Conservation (phyloP, 2,113 vertebrate genomes). For the Passer montanus region DNA sequence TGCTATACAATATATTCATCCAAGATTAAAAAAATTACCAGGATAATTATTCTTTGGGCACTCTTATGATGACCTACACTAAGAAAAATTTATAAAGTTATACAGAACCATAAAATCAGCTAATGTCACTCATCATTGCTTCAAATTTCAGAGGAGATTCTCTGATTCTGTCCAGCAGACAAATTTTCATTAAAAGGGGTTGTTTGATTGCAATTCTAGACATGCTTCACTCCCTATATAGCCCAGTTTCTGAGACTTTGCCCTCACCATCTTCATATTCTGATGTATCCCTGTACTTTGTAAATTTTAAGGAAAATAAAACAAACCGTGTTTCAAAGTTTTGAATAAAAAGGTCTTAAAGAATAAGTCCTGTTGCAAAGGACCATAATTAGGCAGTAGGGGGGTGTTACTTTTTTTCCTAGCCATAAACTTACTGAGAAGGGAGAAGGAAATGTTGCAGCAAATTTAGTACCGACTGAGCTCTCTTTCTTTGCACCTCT, state of each 20-base stretch:
- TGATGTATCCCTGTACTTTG: not conserved
- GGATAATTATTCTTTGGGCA: not conserved
- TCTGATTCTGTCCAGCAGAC: not conserved
- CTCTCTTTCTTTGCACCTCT: not conserved
- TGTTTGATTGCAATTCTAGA: not conserved
- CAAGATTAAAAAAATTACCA: not conserved
- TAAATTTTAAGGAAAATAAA: not conserved
- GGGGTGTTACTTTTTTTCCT: not conserved
- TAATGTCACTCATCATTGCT: not conserved
- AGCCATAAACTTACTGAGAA: not conserved
- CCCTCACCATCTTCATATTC: not conserved
- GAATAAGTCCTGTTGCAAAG: not conserved
- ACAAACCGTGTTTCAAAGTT: not conserved
- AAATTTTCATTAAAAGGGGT: not conserved
- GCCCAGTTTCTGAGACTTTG: not conserved
- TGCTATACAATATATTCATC: not conserved
- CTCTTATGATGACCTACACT: not conserved
- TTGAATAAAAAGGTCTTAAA: not conserved
- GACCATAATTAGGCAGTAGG: too few relatives aligned
- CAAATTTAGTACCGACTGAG: accelerated
- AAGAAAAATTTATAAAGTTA: not conserved
- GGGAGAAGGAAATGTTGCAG: not conserved
- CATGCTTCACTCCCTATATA: not conserved
- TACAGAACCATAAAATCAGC: not conserved
- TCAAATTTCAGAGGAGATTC: not conserved